Percentiles rank a stretch among this genome's conserved stretches.
phyloP scores from a whole-genome alignment of 2,797 vertebrate genomes.

The Onychomys arenicola region DNA sequence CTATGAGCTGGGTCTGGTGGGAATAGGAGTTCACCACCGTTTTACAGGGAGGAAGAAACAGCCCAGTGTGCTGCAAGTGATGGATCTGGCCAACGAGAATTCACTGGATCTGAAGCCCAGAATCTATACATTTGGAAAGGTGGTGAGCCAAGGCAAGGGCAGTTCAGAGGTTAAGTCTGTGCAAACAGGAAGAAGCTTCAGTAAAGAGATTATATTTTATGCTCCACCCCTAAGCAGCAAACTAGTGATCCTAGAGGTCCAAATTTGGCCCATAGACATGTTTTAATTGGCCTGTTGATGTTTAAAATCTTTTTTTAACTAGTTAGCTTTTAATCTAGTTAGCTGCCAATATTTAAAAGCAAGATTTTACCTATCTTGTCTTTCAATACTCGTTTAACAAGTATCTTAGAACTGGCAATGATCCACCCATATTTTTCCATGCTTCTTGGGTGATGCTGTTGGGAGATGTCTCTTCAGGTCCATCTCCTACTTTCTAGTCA shows the following conservation, averaged over 20 bases:
- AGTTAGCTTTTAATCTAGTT: background rate
- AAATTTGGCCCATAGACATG: background rate
- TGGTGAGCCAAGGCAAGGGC: background rate
- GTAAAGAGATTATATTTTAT: background rate
- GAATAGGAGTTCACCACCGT: background rate
- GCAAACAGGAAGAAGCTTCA: background rate
- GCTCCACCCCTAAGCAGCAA: background rate
- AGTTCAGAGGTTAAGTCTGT: background rate
- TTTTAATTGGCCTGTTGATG: background rate
- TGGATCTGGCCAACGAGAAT: background rate
- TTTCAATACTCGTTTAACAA: background rate
- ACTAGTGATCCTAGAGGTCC: background rate
- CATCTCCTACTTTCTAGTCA: accelerated
- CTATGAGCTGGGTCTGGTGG: background rate
- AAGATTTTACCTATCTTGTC: slow-evolving; percentile 4
- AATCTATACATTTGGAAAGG: no score
- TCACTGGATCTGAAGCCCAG: background rate
- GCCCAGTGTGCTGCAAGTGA: background rate
- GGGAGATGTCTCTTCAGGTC: accelerated
- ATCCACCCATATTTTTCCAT: background rate
- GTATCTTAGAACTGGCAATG: background rate
- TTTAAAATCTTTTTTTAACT: background rate
- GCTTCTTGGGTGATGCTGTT: no score
- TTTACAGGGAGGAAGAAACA: background rate
- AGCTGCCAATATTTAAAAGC: background rate